These are phyloP conservation scores for Melanotaenia pygmaea DNA, from an alignment of 2,797 vertebrate species.

Conservation along the genomic window DNA sequence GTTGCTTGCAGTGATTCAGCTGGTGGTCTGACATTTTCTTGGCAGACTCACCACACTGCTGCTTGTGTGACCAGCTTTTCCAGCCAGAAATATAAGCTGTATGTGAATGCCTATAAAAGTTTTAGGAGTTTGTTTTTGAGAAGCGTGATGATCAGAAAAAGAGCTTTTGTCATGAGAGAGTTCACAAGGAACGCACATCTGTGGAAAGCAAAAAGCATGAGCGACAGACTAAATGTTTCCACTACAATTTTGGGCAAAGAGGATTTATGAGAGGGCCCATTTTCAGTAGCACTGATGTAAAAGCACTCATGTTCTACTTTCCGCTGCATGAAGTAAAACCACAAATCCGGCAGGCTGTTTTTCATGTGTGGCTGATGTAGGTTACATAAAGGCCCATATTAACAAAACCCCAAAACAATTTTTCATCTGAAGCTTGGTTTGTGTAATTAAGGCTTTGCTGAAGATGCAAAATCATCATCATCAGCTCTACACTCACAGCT, in stretches of 20 bases:
- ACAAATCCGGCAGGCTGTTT: slow-evolving; percentile 27
- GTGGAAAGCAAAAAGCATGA: slow-evolving; percentile 43
- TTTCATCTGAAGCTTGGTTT: slow-evolving; percentile 22
- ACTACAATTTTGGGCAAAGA: slow-evolving; percentile 51
- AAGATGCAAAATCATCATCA: slow-evolving; percentile 1
- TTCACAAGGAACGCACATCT: slow-evolving; percentile 16
- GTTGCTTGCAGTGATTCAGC: slow-evolving; percentile 27
- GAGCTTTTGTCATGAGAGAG: neutral
- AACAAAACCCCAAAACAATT: slow-evolving; percentile 29
- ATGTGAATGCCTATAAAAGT: neutral
- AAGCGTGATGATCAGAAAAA: slow-evolving; percentile 7
- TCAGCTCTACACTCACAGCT: neutral
- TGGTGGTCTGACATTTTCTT: slow-evolving; percentile 46
- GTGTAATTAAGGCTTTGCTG: neutral
- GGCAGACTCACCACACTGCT: slow-evolving; percentile 25
- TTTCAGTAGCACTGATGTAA: slow-evolving; percentile 24
- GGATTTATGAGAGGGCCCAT: slow-evolving; percentile 48
- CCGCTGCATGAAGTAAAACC: slow-evolving; percentile 67
- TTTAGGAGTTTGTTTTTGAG: slow-evolving; percentile 28
- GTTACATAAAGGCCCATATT: slow-evolving; percentile 41
- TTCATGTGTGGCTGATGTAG: slow-evolving; percentile 36
- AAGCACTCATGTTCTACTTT: slow-evolving; percentile 50
- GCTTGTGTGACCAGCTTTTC: slow-evolving; percentile 25
- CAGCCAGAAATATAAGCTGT: slow-evolving; percentile 11
- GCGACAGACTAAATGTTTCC: slow-evolving; percentile 59